Base-by-base conservation (phyloP, 2,797 vertebrate genomes). In the Enteromius argenteus region DNA sequence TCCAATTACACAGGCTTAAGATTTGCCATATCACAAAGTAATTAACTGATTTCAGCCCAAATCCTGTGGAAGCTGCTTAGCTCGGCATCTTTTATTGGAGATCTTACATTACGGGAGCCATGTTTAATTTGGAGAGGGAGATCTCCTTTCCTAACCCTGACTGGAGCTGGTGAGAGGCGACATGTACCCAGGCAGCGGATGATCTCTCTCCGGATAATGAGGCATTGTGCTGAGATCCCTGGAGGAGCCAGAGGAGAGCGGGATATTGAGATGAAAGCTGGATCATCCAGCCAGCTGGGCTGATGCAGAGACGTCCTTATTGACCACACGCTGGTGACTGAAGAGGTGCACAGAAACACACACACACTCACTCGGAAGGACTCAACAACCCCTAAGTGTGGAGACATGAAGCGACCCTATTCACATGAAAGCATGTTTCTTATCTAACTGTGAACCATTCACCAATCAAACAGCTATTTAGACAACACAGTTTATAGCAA, bases 1-100 rank as follows among this genome's bases (percentile, higher is more conserved):
- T 87, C 37, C 88, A 84, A 86, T 87, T 87, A 89, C 81, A 84
- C 78, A 68, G 67, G 73, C 77, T 86, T 72, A 83, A 82, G 58
- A 81, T 74, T 58, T 9, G 44, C 35, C 73, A 49, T 85, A 80
- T 82, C 80, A 75, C 64, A 56, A 56, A 79, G 74, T 53, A 79
- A 85, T 80, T 68, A 84, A 62, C 84, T 84, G 84, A 83, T 80
- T 85, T 37, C 79, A 68, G 74, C 35, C 74, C 83, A 73, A 81
- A 83, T 77, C 74, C 23, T 19, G 44, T 67, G 79, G 74, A 81
- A 84, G 86, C 83, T 78, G 79, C 83, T 87, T 81, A 81, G 78
- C 83, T 79, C 82, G 1, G 69, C 80, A 85, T 85, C 77, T 83
- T 68, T 86, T 83, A 80, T 69, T 83, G 67, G 80, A 82, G 80